Evolutionary conservation across 2,113 vertebrate species (phyloP).

Genomic region (Ptilorrhoa leucosticta): DNA sequence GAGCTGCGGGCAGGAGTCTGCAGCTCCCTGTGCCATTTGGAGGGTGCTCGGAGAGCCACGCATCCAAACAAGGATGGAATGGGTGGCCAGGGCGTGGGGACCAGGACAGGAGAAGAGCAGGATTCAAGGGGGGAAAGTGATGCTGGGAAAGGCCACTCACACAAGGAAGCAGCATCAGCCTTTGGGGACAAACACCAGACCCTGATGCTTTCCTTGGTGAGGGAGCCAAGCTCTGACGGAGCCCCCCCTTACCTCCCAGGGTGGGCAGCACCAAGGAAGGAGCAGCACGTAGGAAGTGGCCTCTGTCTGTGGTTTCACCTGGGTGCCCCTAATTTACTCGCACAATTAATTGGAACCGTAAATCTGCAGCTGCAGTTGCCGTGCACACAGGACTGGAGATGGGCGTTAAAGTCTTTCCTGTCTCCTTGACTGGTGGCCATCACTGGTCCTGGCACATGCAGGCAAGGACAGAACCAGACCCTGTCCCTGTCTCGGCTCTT

Average conservation of each 20-base stretch:
- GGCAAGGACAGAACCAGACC: background rate
- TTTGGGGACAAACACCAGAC: background rate
- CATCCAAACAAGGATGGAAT: background rate
- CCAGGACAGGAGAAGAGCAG: background rate
- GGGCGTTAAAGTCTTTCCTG: background rate
- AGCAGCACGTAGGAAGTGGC: background rate
- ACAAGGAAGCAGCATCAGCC: background rate
- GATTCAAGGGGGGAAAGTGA: accelerated
- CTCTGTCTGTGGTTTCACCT: background rate
- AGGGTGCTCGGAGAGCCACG: accelerated
- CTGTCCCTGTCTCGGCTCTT: background rate
- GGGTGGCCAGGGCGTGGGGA: background rate
- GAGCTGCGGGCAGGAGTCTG: accelerated
- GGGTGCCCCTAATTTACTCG: background rate
- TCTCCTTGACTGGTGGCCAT: background rate
- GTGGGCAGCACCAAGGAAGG: background rate
- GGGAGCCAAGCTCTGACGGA: accelerated
- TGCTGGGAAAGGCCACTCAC: background rate
- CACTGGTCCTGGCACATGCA: accelerated
- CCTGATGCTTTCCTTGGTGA: accelerated
- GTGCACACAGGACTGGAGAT: background rate
- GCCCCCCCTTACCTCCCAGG: background rate
- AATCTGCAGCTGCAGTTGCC: background rate
- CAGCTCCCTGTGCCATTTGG: background rate
- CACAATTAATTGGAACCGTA: background rate